Evolutionary conservation across 2,888 invertebrate species (phyloP), one percentile per base, ranked within the genome.

Genomic region (Tachystola acroxantha): DNA sequence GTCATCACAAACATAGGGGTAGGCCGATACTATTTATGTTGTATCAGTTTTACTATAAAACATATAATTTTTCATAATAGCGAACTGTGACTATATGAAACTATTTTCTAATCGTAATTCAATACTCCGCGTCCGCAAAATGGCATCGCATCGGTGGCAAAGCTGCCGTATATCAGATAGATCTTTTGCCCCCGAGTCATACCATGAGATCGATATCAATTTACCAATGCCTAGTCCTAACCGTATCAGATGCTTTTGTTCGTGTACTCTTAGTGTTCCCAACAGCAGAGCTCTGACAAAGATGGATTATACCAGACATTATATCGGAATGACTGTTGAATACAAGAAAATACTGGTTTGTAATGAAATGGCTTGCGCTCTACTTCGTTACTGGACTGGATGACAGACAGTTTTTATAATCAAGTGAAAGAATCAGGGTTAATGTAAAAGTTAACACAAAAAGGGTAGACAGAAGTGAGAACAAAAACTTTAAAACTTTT

Each of bases 141-240:
- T 19, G 29, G 38, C 30, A 10, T 13, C 20, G 38, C 30, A 10
- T 13, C 20, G 10, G 20, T 14, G 27, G 35, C 24, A 2, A 16
- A 16, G 30, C 19, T n/a, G 20, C 12, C 25, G 16, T 25, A 13
- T 22, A 12, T 19, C 32, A 16, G 30, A 34, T 36, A 27, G 28
- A 33, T 36, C 37, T 31, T 7, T 11, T 20, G 25, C 33, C 39
- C 39, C 9, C 34, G 24, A 31, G 41, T 36, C 16, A 20, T 28
- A n/a, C 34, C 37, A 19, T 22, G 11, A 42, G 47, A 50, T 50
- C 40, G 39, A 41, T 50, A 50, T 50, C 49, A 44, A 34, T 42
- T 41, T 37, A 40, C 39, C 36, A 42, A 36, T 36, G 24, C 27
- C 32, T n/a, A 34, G 13, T 35, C 7, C 33, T 29, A 32, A 33